Base-by-base conservation (phyloP, 2,888 invertebrate genomes). In the Petrophora chlorosata region DNA sequence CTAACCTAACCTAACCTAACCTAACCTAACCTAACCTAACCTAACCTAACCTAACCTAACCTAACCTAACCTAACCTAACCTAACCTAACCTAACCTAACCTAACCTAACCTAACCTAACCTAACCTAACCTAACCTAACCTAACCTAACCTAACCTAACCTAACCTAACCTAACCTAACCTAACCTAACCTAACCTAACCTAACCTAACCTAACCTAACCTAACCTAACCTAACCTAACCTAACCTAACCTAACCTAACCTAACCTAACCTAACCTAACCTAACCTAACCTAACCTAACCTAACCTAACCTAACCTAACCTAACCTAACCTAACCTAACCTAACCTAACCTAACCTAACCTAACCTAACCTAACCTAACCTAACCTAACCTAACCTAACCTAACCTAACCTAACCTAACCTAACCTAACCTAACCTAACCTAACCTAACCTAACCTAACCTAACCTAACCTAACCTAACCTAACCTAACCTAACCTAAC, bases 361-460 rank as follows among this genome's bases (percentile, higher is more conserved):
- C 54, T 55, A 54, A 54, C 56, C 59, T 56, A 54, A 52, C 55
- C 59, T 53, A 56, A 53, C 22, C 22, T 23, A n/a, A n/a, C 59
- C 59, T 59, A 56, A 52, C 57, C 57, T 57, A 53, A 51, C 57
- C 57, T 54, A 50, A 52, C 57, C 58, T 54, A 52, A 52, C 58
- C 52, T 54, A 50, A 44, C 49, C 39, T 38, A 39, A 38, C 49
- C 49, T 43, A 30, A 44, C 44, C 49, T 46, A 49, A 49, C 49
- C 53, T 35, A 28, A 53, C 49, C 43, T 9, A 10, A 53, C 50
- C 55, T 56, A 59, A 56, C 59, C 56, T 56, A 58, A 56, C 54
- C 59, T 58, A 60, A 60, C 59, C 58, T 56, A 60, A 58, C 62
- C 59, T 58, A 62, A 56, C 58, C 59, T 55, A 55, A 56, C 56